Percentiles rank a stretch among this genome's conserved stretches.
phyloP scores from a whole-genome alignment of 2,113 vertebrate species.

The Calyptommatus sinebrachiatus region DNA sequence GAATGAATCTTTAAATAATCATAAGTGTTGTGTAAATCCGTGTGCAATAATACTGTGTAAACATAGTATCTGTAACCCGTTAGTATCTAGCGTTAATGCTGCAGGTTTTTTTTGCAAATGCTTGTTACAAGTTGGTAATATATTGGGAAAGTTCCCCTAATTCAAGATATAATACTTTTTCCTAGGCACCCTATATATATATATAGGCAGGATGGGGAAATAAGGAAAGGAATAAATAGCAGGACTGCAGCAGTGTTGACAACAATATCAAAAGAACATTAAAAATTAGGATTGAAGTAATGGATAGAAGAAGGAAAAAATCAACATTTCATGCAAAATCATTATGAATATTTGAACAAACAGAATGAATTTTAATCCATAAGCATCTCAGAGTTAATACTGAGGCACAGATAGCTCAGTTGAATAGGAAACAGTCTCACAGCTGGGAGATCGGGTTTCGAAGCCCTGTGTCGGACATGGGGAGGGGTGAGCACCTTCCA shows the following conservation, averaged over 20 bases:
- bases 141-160: background rate
- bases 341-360: background rate
- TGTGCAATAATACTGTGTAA: background rate
- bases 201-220: background rate
- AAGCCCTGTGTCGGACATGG: too few species aligned
- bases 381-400: too few species aligned
- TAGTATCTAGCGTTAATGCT: background rate
- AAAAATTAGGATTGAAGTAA: too few species aligned
- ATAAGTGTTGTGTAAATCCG: background rate
- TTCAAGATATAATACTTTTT: background rate
- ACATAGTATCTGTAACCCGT: background rate
- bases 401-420: too few species aligned
- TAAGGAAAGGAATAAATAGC: background rate
- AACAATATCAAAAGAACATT: too few species aligned
- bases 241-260: too few species aligned
- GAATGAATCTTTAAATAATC: background rate
- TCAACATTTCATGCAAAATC: too few species aligned
- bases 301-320: too few species aligned
- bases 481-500: too few species aligned
- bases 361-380: background rate
- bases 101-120: background rate
- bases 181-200: background rate
- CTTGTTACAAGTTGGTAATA: background rate
- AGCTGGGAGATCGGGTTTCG: too few species aligned
- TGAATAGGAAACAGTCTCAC: too few species aligned